Evolutionary conservation across 2,888 invertebrate genomes (phyloP), one percentile per base, ranked within the genome.

Genomic region (Galeopsomyia nigrocyanea): DNA sequence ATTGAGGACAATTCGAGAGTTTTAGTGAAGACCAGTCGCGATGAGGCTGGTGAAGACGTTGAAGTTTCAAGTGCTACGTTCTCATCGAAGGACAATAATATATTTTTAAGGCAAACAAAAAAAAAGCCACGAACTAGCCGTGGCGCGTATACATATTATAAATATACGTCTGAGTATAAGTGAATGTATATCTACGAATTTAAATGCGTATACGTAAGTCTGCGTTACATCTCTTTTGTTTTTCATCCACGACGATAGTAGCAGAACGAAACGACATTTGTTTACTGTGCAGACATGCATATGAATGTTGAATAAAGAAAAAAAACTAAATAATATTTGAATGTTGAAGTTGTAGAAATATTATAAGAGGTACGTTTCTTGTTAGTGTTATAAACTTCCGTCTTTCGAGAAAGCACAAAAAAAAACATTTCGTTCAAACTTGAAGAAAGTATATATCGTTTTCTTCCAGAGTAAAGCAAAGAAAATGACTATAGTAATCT

Each of bases 1-100:
- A 19, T 56, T 39, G 26, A 62, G 47, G 46, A 62, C 13, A 39
- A 39, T 39, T n/a, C n/a, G 39, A 39, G 10, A 39, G 51, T 70
- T 31, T 26, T 50, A 49, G 19, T 46, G 47, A 62, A 68, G 39
- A 57, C 61, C 72, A 67, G 67, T 60, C 56, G 16, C 68, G 64
- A 68, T 53, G 55, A 68, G 66, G 65, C 66, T 68, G 68, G 39
- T 68, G 66, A 57, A 68, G 76, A 39, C 13, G 76, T n/a, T 78
- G 77, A 80, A 79, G 77, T 80, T n/a, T 80, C 79, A 81, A 83
- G 82, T 82, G 84, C 82, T 81, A 82, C 81, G 81, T 84, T 84
- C 84, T 82, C 82, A 83, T 84, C 81, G 81, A 86, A 86, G 83
- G 86, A 86, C 86, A 86, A 86, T 86, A 86, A 86, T 86, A 82